These are phyloP conservation scores for Ellobius talpinus DNA, from an alignment of 2,113 vertebrate genomes.

Conservation along the genomic window DNA sequence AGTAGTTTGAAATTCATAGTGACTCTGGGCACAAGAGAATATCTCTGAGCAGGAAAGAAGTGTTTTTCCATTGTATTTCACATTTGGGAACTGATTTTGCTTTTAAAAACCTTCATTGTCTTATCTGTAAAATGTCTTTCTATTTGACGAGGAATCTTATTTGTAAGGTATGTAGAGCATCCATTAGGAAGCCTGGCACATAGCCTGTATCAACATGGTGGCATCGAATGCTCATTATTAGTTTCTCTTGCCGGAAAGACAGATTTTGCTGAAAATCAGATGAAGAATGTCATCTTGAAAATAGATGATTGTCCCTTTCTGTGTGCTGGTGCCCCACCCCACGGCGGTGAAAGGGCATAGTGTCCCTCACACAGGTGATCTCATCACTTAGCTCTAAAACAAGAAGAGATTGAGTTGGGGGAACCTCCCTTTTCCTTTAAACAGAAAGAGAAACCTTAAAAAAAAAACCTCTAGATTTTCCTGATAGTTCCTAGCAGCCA, in stretches of 20 bases:
- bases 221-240: not conserved
- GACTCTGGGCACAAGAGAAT: not conserved
- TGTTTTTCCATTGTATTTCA: not conserved
- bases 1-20: too few relatives aligned
- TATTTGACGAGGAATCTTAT: not conserved
- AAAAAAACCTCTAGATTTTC: not conserved
- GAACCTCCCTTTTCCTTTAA: not conserved
- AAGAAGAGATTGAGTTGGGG: not conserved
- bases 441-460: not conserved
- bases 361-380: accelerated
- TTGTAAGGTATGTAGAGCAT: not conserved
- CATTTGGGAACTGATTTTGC: not conserved
- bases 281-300: not conserved
- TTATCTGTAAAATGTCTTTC: not conserved
- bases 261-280: slow-evolving; percentile 23
- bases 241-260: not conserved
- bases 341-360: not conserved
- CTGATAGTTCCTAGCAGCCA: not conserved
- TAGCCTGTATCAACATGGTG: not conserved
- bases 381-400: accelerated
- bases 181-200: not conserved
- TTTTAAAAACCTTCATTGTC: not conserved
- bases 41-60: accelerated
- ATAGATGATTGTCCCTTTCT: not conserved
- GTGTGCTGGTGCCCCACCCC: accelerated